Base-by-base conservation (phyloP, 2,797 vertebrate genomes). In the Sorex maritimensis region DNA sequence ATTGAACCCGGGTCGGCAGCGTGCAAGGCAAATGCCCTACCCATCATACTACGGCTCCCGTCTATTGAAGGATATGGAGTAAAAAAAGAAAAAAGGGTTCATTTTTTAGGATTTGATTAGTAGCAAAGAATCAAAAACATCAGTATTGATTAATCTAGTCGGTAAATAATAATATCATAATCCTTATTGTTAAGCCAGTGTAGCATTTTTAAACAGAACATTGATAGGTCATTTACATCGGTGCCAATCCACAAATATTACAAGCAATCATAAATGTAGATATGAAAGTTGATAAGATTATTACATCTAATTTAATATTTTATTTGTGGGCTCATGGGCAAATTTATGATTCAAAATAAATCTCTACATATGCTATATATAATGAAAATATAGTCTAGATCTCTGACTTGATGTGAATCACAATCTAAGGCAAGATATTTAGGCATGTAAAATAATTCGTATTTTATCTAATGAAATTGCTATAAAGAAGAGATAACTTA, bases 171-270 rank as follows among this genome's bases (percentile, higher is more conserved):
- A 30, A 38, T 28, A 73, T 55, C 49, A 28, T 23, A 72, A 61
- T 90, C 23, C n/a, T 73, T 79, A 78, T 23, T 69, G 2, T 4
- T 41, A 89, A n/a, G 7, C 23, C 6, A 38, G 11, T 3, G 28
- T 61, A 30, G 4, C 61, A 73, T 67, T 71, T 74, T 79, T 90
- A 41, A 10, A 78, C n/a, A 86, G 79, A 86, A 69, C 12, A 65
- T 6, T 2, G 0, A 6, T 24, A 81, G 55, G 23, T 0, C 2
- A 67, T 30, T 30, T 55, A 86, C 3, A 6, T 14, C 72, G 19
- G 7, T 90, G 28, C 0, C 26, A 79, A 67, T 71, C 61, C 28
- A 34, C 5, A 75, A 80, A 78, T 23, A 44, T 5, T 77, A 65
- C 34, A 61, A 52, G 34, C 12, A 77, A 73, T 55, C 34, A n/a